Conservation (phyloP, 2,888 invertebrate species). For the Hipparchia sbordonii region DNA sequence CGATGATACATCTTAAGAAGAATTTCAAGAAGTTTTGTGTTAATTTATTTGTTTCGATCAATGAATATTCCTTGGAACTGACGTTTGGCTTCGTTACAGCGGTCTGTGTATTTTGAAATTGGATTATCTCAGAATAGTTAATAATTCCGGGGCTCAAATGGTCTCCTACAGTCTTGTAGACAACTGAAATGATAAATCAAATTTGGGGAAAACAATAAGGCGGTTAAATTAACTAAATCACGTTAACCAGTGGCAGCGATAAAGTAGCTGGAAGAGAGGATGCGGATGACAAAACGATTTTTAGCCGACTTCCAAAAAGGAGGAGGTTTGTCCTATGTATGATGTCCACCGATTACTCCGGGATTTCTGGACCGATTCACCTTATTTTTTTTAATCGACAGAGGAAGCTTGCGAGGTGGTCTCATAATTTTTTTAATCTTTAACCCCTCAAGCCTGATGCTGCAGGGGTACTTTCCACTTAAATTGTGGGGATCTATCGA, state of each 20-base stretch:
- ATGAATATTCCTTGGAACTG: constrained; percentile 13
- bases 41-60: constrained; percentile 29
- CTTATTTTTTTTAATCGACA: no score
- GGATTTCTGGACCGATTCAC: no score
- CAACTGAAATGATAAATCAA: constrained; percentile 69
- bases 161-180: constrained; percentile 52
- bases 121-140: constrained; percentile 42
- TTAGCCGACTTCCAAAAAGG: no score
- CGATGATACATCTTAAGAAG: not conserved
- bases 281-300: not conserved
- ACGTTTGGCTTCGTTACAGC: constrained; percentile 30
- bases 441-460: no score
- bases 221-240: constrained; percentile 46
- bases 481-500: no score
- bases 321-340: no score
- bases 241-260: constrained; percentile 21
- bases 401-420: no score
- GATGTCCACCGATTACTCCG: no score
- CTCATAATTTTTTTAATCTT: no score
- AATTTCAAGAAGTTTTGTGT: constrained; percentile 8
- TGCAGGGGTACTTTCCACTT: no score
- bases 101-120: constrained; percentile 30
- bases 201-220: constrained; percentile 58
- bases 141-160: constrained; percentile 52
- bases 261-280: not conserved